Evolutionary conservation across 2,888 invertebrate genomes (phyloP).

Genomic region (Resseliella maxima): DNA sequence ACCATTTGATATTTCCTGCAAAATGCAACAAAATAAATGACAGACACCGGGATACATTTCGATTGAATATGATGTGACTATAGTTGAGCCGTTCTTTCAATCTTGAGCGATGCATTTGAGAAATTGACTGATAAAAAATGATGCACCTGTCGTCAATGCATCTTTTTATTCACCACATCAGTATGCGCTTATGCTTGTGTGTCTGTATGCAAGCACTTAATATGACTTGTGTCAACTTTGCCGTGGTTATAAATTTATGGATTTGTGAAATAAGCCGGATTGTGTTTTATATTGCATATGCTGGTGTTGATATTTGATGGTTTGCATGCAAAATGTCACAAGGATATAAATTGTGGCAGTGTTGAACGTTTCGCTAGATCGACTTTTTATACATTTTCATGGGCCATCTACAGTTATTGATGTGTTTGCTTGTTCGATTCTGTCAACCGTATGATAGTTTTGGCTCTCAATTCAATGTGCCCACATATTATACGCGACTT

Average conservation of each 20-base stretch:
- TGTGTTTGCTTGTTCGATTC: slow-evolving; percentile 44
- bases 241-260: slow-evolving; percentile 35
- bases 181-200: not conserved
- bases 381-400: slow-evolving; percentile 42
- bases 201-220: not conserved
- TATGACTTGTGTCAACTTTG: slow-evolving; percentile 31
- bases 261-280: not conserved
- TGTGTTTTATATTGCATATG: no score
- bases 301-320: not conserved
- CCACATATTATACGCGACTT: slow-evolving; percentile 37
- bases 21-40: slow-evolving; percentile 22
- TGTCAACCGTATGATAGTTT: slow-evolving; percentile 49
- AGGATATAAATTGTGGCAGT: slow-evolving; percentile 37
- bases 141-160: slow-evolving; percentile 49
- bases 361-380: slow-evolving; percentile 34
- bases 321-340: slow-evolving; percentile 28
- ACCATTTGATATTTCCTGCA: not conserved
- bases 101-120: no score
- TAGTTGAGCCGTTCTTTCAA: no score
- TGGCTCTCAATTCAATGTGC: not conserved
- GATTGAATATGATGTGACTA: not conserved
- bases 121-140: not conserved
- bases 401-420: slow-evolving; percentile 41
- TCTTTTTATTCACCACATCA: slow-evolving; percentile 5
- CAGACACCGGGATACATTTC: not conserved